Conservation (phyloP, 2,113 vertebrate genomes). For the Pica pica region DNA sequence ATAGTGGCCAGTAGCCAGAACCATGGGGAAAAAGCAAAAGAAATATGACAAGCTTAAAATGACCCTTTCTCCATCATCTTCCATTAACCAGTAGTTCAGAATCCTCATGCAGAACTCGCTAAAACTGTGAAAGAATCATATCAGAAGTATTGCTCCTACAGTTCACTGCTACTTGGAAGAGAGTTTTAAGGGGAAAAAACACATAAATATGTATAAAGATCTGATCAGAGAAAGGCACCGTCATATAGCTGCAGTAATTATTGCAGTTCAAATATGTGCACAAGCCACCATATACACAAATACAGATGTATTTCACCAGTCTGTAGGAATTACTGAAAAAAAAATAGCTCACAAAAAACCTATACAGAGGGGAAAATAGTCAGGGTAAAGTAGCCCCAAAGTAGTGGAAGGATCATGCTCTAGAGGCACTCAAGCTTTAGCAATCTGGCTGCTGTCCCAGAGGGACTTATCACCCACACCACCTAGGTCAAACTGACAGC, state of each 20-base stretch:
- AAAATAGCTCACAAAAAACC: neutral
- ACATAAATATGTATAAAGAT: neutral
- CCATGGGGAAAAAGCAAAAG: neutral
- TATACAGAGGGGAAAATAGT: neutral
- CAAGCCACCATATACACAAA: neutral
- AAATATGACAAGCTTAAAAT: neutral
- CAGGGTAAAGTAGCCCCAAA: neutral
- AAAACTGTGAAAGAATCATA: neutral
- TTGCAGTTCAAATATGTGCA: neutral
- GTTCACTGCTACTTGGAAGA: neutral
- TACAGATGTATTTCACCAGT: neutral
- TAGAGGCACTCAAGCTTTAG: constrained; percentile 75
- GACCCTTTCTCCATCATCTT: neutral
- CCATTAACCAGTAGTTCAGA: neutral
- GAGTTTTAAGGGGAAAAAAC: neutral
- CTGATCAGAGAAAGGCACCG: neutral
- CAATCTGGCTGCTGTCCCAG: constrained; percentile 70
- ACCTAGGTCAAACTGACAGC: constrained; percentile 75
- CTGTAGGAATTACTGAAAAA: neutral
- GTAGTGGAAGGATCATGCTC: neutral
- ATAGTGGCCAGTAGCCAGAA: neutral
- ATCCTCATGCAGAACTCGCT: neutral
- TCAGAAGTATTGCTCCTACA: neutral
- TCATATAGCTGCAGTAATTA: neutral
- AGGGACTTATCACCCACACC: constrained; percentile 76